Conservation (phyloP, 1,140 invertebrate genomes). For the Pollicipes pollicipes region DNA sequence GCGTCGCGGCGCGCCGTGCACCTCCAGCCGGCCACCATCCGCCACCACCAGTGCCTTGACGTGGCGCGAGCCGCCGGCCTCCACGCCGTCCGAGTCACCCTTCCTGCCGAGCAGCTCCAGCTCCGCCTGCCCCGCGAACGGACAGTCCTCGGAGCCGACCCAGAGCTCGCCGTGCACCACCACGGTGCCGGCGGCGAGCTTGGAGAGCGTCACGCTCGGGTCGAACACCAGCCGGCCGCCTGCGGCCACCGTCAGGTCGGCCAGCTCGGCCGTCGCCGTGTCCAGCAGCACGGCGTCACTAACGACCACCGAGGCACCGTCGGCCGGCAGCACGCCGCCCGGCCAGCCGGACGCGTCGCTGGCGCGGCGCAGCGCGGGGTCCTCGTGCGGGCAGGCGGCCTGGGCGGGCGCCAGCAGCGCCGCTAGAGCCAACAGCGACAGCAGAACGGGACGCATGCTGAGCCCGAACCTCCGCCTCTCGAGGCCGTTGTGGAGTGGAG, state of each 20-base stretch:
- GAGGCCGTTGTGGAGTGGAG: no score
- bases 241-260: neutral
- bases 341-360: no score
- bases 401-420: no score
- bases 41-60: neutral
- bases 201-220: no score
- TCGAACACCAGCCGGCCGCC: neutral
- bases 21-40: neutral
- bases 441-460: no score
- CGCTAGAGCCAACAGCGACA: no score
- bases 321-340: no score
- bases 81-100: no score
- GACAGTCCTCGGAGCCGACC: neutral
- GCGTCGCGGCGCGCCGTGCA: neutral
- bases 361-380: no score
- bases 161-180: neutral
- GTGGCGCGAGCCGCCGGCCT: neutral
- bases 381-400: no score
- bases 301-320: no score
- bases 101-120: neutral
- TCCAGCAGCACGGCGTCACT: neutral
- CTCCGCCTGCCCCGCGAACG: neutral
- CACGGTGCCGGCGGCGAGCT: neutral
- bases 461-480: no score
- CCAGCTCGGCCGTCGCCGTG: neutral